phyloP scores from a whole-genome alignment of 2,888 invertebrate genomes.

The Cetonia aurata region DNA sequence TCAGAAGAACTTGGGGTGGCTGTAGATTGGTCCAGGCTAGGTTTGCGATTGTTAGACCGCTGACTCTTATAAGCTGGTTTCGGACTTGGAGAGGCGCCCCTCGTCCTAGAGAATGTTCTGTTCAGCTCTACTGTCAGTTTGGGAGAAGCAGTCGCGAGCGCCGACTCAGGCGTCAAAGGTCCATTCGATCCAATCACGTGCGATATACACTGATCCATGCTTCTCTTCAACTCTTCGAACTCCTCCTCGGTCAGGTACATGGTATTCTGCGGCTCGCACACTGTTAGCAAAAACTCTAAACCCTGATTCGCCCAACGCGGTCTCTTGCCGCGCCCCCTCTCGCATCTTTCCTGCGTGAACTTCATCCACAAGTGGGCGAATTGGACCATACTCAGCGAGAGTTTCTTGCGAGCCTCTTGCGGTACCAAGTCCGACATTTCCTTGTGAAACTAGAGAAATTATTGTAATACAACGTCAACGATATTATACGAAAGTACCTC shows the following conservation, averaged over 20 bases:
- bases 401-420: slow-evolving; percentile 62
- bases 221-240: slow-evolving; percentile 83
- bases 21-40: slow-evolving; percentile 61
- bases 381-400: slow-evolving; percentile 74
- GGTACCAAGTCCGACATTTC: slow-evolving; percentile 78
- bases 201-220: slow-evolving; percentile 86
- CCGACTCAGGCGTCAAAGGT: slow-evolving; percentile 64
- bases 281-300: slow-evolving; percentile 86
- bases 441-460: slow-evolving; percentile 72
- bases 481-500: slow-evolving; percentile 71
- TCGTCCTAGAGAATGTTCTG: slow-evolving; percentile 57
- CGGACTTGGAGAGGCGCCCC: slow-evolving; percentile 64
- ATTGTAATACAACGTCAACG: neutral
- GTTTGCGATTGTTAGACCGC: slow-evolving; percentile 60
- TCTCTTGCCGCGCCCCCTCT: slow-evolving; percentile 82
- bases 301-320: slow-evolving; percentile 93
- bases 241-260: slow-evolving; percentile 81
- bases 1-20: slow-evolving; percentile 13
- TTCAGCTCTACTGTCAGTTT: slow-evolving; percentile 60
- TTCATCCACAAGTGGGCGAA: slow-evolving; percentile 91
- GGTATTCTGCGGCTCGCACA: slow-evolving; percentile 88
- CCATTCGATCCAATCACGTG: slow-evolving; percentile 76
- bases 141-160: slow-evolving; percentile 61
- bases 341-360: slow-evolving; percentile 87
- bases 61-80: slow-evolving; percentile 63